A percentile compares a stretch with the other conserved stretches of the same genome.
phyloP scores from a whole-genome alignment of 2,797 vertebrate species.

The Pygocentrus nattereri region DNA sequence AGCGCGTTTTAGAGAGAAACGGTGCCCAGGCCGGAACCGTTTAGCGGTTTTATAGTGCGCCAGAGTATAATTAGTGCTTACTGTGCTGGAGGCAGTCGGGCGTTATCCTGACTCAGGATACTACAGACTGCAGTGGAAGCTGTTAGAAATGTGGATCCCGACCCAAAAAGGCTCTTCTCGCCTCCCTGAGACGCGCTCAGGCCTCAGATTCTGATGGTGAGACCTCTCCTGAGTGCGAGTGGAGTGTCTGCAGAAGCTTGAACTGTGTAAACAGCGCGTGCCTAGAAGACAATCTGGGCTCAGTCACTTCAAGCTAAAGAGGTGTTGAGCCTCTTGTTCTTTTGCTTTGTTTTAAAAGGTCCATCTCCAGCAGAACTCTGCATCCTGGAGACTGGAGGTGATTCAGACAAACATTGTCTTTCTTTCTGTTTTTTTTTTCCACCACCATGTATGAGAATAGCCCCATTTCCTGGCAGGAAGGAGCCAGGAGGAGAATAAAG shows the following conservation, averaged over 20 bases:
- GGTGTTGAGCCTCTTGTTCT: constrained; percentile 1
- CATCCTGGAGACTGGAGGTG: constrained; percentile 68
- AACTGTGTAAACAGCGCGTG: not conserved
- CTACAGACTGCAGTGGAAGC: not conserved
- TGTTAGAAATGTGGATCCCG: not conserved
- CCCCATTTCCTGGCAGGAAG: constrained; percentile 82
- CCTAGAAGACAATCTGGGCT: not conserved
- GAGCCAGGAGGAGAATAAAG: constrained; percentile 50
- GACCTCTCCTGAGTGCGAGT: too few species aligned
- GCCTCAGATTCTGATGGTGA: too few species aligned
- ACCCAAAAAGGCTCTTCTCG: not conserved
- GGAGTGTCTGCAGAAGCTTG: not conserved
- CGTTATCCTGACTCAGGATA: not conserved
- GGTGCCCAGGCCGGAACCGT: not conserved
- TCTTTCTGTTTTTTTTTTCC: constrained; percentile 47
- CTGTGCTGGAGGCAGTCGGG: not conserved
- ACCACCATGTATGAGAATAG: constrained; percentile 68
- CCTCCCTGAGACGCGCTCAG: not conserved
- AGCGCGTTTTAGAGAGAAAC: not conserved
- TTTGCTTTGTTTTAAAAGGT: constrained; percentile 44
- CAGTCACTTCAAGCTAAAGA: not conserved
- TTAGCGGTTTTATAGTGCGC: not conserved
- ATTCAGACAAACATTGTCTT: constrained; percentile 69
- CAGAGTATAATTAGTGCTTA: constrained; percentile 4
- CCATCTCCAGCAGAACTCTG: constrained; percentile 49